Conservation (phyloP, 2,888 invertebrate species). For the Herminia tarsipennalis region DNA sequence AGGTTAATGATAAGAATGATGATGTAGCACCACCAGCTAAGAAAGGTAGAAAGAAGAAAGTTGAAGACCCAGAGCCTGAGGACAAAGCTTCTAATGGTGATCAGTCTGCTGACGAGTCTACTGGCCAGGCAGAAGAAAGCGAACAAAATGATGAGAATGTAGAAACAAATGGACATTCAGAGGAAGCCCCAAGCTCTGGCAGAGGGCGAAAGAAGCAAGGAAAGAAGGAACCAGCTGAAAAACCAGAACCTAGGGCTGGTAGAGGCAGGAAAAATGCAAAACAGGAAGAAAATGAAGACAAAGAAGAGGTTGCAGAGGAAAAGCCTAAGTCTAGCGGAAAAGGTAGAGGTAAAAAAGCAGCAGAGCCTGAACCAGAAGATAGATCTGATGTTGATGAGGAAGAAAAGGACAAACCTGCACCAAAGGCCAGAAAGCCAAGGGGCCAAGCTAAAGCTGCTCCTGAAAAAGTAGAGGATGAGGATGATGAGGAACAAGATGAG, state of each 20-base stretch:
- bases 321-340: slow-evolving; percentile 61
- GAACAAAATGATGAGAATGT: slow-evolving; percentile 55
- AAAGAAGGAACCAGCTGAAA: slow-evolving; percentile 64
- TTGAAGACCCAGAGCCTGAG: slow-evolving; percentile 49
- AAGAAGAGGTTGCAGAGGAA: slow-evolving; percentile 49
- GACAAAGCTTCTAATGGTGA: slow-evolving; percentile 60
- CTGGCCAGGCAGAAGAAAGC: slow-evolving; percentile 47
- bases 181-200: slow-evolving; percentile 49
- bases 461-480: slow-evolving; percentile 53
- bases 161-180: slow-evolving; percentile 62
- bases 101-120: slow-evolving; percentile 55
- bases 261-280: slow-evolving; percentile 63
- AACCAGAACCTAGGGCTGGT: slow-evolving; percentile 54
- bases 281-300: slow-evolving; percentile 50
- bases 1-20: slow-evolving; percentile 54
- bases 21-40: slow-evolving; percentile 62
- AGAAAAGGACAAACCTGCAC: slow-evolving; percentile 49
- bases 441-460: slow-evolving; percentile 46
- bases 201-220: slow-evolving; percentile 67
- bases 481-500: slow-evolving; percentile 45
- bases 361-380: slow-evolving; percentile 44
- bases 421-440: slow-evolving; percentile 52
- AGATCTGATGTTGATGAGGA: slow-evolving; percentile 61
- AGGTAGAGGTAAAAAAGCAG: slow-evolving; percentile 65
- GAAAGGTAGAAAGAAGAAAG: slow-evolving; percentile 69